Evolutionary conservation across 2,113 vertebrate species (phyloP).

Genomic region (Sialia sialis): DNA sequence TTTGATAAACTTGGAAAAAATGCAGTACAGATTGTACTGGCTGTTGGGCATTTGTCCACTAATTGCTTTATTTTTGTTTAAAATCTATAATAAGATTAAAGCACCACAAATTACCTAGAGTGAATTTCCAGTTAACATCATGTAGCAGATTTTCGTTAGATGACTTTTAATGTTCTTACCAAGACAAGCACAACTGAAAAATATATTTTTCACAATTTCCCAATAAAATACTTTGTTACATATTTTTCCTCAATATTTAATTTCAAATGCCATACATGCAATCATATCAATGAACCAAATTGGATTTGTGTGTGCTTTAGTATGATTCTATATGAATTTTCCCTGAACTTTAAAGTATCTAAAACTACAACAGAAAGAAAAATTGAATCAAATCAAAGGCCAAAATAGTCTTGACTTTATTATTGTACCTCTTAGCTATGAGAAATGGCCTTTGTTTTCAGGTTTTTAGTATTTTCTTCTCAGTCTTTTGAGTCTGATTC

Average conservation of each 20-base stretch:
- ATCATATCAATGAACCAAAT: neutral
- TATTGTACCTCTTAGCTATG: neutral
- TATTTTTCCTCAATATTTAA: neutral
- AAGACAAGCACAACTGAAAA: rapidly evolving
- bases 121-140: neutral
- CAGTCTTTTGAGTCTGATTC: neutral
- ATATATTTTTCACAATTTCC: neutral
- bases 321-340: neutral
- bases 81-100: neutral
- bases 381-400: neutral
- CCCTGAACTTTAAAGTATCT: neutral
- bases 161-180: neutral
- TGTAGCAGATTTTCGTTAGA: neutral
- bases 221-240: neutral
- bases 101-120: neutral
- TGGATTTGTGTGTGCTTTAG: neutral
- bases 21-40: neutral
- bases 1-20: neutral
- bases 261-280: neutral
- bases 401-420: neutral
- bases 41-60: neutral
- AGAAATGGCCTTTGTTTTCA: neutral
- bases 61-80: neutral
- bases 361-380: neutral
- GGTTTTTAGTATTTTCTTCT: neutral